Percentiles rank a stretch among this genome's conserved stretches.
Conservation (phyloP, 2,113 vertebrate genomes). For the Lepisosteus osseus region DNA sequence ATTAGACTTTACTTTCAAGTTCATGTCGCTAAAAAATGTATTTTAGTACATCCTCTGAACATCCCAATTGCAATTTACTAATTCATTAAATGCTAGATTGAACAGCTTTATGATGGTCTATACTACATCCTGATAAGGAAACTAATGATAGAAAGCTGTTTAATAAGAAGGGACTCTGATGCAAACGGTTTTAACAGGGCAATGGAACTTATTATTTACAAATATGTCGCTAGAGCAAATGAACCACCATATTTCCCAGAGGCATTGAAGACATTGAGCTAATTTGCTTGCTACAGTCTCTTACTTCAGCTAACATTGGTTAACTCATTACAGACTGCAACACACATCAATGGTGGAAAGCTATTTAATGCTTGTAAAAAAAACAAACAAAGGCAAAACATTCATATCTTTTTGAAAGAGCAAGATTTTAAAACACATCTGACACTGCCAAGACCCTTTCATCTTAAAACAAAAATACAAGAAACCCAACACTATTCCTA, state of each 20-base stretch:
- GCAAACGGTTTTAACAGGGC: conserved; percentile 29
- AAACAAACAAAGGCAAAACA: conserved; percentile 27
- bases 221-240: conserved; percentile 38
- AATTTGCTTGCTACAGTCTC: background rate
- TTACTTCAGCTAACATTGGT: background rate
- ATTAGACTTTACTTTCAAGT: background rate
- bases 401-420: conserved; percentile 27
- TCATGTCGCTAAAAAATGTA: too few relatives aligned
- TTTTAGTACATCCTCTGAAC: conserved; percentile 19
- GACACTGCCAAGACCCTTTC: conserved; percentile 28
- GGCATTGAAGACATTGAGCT: background rate
- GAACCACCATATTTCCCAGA: conserved; percentile 22
- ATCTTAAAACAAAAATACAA: conserved; percentile 39
- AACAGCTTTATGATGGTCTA: conserved; percentile 29
- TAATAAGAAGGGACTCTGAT: conserved; percentile 32
- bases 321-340: too few relatives aligned
- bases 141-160: conserved; percentile 45
- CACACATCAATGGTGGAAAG: too few relatives aligned
- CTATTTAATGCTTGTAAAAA: conserved; percentile 21
- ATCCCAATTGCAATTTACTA: conserved; percentile 16
- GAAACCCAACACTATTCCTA: conserved; percentile 30
- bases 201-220: conserved; percentile 42
- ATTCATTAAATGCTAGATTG: conserved; percentile 29
- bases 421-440: conserved; percentile 1
- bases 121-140: conserved; percentile 35